A percentile compares a stretch with the other conserved stretches of the same genome.
Evolutionary conservation across 2,797 vertebrate genomes (phyloP).

Genomic region (Hephaestus fuliginosus): DNA sequence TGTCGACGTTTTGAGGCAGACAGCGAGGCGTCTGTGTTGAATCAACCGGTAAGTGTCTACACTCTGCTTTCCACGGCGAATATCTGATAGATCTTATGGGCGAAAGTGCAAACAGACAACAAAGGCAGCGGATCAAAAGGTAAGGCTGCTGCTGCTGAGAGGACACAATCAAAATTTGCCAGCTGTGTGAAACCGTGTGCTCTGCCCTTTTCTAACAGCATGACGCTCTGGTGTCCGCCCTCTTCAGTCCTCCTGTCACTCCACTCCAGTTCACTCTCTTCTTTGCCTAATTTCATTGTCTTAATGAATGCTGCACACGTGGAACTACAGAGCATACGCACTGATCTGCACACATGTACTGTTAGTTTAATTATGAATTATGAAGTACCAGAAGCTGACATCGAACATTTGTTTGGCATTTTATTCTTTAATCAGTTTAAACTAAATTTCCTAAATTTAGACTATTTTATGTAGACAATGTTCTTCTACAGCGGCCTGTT

Average conservation of each 20-base stretch:
- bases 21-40: constrained; percentile 23
- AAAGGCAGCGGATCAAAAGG: constrained; percentile 50
- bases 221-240: constrained; percentile 30
- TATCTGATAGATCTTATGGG: constrained; percentile 16
- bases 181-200: constrained; percentile 22
- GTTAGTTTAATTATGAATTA: no score
- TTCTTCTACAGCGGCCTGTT: background rate
- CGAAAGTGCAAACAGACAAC: constrained; percentile 23
- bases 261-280: constrained; percentile 5
- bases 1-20: constrained; percentile 14
- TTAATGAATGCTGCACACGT: background rate
- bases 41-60: constrained; percentile 50
- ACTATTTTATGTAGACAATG: background rate
- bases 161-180: constrained; percentile 44
- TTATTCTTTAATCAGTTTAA: background rate
- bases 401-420: background rate
- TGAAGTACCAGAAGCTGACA: no score
- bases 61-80: constrained; percentile 16
- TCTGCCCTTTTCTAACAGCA: constrained; percentile 35
- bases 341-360: background rate
- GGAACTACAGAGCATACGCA: background rate
- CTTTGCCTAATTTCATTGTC: constrained; percentile 12
- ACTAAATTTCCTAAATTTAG: background rate
- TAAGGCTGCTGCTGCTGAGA: constrained; percentile 41
- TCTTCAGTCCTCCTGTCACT: constrained; percentile 15